Evolutionary conservation across 64 coral and sea anemone species (phyloP), one percentile per base, ranked within the genome.

Genomic region (Hydrozoanthus tunicans): DNA sequence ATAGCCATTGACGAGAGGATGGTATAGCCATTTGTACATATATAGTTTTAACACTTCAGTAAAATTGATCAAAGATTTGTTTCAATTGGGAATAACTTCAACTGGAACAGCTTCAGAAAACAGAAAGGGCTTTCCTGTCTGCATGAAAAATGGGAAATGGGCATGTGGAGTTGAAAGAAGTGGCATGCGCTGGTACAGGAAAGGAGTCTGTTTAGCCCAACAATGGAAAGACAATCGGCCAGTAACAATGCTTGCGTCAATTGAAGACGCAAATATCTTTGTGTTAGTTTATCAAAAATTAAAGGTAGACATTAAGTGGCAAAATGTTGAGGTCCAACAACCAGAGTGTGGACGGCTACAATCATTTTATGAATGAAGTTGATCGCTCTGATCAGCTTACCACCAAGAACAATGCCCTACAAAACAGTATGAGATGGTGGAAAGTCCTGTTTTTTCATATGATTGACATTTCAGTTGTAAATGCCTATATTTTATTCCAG

Each of bases 401-500:
- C 9, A 25, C 71, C 3, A 51, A 32, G 10, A 74, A 74, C 10
- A 74, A 74, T 74, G 4, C 23, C 6, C 3, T 64, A 14, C 7
- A 14, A 14, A 74, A 74, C 5, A 2, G 32, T 51, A 32, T 32
- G 6, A 32, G 6, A 8, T 26, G 55, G 13, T 78, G 55, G 79
- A 17, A 81, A 81, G n/a, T 11, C 26, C 23, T 32, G 4, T 26
- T 74, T 51, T 74, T 74, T 6, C 24, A 74, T 7, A 74, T 25
- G 20, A 51, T 74, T 74, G 24, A 74, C 27, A 74, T 74, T 25
- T 25, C 71, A 32, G 23, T 74, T 74, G 79, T 15, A 25, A 81
- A 81, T 64, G 8, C 57, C 23, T 62, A 14, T 59, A 81, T 58
- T 81, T 12, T 81, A 7, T 81, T 81, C 59, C 79, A 81, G 62